Conservation (phyloP, 2,797 vertebrate genomes). For the Takifugu rubripes region DNA sequence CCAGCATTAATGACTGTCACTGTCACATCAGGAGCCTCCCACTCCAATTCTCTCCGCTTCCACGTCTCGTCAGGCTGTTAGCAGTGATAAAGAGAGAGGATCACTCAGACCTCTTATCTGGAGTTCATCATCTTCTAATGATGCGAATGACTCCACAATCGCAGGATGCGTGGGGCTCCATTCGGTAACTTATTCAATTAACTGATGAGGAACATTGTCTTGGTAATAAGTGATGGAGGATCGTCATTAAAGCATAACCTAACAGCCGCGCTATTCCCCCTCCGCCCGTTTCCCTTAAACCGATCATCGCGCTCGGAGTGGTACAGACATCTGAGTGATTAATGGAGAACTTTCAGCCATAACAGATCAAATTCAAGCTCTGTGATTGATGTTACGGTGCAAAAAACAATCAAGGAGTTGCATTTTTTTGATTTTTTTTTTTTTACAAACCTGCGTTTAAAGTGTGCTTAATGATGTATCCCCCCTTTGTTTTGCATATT, state of each 20-base stretch:
- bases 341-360: constrained; percentile 40
- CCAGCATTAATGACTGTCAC: constrained; percentile 33
- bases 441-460: constrained; percentile 50
- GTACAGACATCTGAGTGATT: constrained; percentile 30
- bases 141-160: constrained; percentile 57
- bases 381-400: constrained; percentile 44
- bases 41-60: constrained; percentile 29
- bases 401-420: constrained; percentile 48
- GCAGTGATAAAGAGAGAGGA: constrained; percentile 49
- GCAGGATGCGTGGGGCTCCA: constrained; percentile 30
- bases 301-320: constrained; percentile 44
- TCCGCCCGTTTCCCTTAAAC: constrained; percentile 24
- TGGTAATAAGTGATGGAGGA: constrained; percentile 61
- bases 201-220: constrained; percentile 61
- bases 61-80: constrained; percentile 52
- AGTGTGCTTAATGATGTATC: constrained; percentile 71
- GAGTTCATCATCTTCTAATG: constrained; percentile 53
- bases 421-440: constrained; percentile 34
- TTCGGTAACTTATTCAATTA: constrained; percentile 66
- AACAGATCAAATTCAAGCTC: constrained; percentile 41
- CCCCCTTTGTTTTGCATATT: constrained; percentile 76
- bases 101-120: constrained; percentile 46
- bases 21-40: constrained; percentile 24
- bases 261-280: constrained; percentile 22
- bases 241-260: constrained; percentile 57